Conservation (phyloP, 2,888 invertebrate genomes). For the Hoplodrina ambigua region DNA sequence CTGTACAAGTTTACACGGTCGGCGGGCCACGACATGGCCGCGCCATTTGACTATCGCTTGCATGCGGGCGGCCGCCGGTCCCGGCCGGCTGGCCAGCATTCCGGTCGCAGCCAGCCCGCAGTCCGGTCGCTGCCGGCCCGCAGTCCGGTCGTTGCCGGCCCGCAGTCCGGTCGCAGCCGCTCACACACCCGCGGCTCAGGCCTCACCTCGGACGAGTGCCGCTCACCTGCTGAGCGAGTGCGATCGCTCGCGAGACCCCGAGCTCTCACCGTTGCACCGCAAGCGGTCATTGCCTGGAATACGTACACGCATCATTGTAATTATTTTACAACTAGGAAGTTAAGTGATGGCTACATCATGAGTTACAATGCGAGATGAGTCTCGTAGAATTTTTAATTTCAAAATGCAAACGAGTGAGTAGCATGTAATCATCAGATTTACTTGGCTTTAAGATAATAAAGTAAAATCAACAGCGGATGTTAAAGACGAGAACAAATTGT, state of each 20-base stretch:
- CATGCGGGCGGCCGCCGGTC: conserved; percentile 48
- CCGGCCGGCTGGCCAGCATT: conserved; percentile 36
- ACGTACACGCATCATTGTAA: background rate
- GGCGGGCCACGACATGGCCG: conserved; percentile 51
- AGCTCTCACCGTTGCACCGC: conserved; percentile 81
- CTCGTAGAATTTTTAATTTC: conserved; percentile 24
- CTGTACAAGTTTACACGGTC: conserved; percentile 79
- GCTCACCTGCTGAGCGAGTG: conserved; percentile 94
- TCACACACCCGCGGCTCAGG: conserved; percentile 52
- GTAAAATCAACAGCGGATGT: conserved; percentile 61
- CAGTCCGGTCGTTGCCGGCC: conserved; percentile 55
- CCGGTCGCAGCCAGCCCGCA: conserved; percentile 21
- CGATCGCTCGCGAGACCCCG: conserved; percentile 84
- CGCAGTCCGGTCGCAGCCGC: conserved; percentile 17
- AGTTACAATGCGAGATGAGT: conserved; percentile 40
- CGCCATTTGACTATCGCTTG: conserved; percentile 57
- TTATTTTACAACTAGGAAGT: conserved; percentile 3
- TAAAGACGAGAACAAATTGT: conserved; percentile 51
- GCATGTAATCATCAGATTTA: conserved; percentile 24
- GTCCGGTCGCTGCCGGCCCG: conserved; percentile 20
- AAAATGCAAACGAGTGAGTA: conserved; percentile 12
- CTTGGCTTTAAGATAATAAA: conserved; percentile 28
- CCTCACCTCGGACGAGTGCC: conserved; percentile 70
- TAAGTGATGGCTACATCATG: conserved; percentile 11
- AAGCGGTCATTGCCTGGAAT: conserved; percentile 86